phyloP scores from a whole-genome alignment of 2,797 vertebrate genomes.

The Falco rusticolus region DNA sequence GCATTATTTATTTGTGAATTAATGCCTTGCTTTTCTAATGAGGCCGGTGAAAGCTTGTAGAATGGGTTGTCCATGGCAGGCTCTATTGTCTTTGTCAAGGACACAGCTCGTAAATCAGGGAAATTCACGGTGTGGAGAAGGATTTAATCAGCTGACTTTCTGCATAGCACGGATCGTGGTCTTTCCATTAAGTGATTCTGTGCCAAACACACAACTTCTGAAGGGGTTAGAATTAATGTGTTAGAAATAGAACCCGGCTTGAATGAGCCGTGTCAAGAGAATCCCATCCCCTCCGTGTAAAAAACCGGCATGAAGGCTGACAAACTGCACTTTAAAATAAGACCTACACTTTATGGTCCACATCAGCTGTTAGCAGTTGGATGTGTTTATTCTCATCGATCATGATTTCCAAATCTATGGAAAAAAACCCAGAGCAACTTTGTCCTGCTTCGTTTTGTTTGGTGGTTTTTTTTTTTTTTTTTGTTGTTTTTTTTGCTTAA shows the following conservation, averaged over 20 bases:
- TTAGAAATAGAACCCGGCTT: background rate
- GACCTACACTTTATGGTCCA: background rate
- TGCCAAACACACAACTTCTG: background rate
- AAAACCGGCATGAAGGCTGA: background rate
- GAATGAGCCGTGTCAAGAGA: background rate
- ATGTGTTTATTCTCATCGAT: background rate
- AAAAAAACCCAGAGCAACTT: background rate
- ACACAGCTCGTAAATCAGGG: background rate
- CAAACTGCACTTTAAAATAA: background rate
- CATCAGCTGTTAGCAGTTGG: background rate
- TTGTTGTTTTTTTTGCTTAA: background rate
- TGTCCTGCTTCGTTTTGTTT: background rate
- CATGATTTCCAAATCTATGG: background rate
- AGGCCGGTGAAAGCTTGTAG: background rate
- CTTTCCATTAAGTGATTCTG: background rate
- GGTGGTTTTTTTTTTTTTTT: too few species aligned
- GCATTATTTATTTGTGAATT: background rate
- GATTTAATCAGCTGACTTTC: background rate
- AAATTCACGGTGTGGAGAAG: background rate
- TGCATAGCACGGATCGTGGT: too few species aligned
- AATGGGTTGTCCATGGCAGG: background rate
- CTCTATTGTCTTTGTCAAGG: background rate
- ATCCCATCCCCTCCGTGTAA: too few species aligned
- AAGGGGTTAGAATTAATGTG: background rate
- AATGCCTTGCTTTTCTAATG: background rate